These are phyloP conservation scores for Manis pentadactyla DNA, from an alignment of 2,797 vertebrate genomes.

Conservation along the genomic window DNA sequence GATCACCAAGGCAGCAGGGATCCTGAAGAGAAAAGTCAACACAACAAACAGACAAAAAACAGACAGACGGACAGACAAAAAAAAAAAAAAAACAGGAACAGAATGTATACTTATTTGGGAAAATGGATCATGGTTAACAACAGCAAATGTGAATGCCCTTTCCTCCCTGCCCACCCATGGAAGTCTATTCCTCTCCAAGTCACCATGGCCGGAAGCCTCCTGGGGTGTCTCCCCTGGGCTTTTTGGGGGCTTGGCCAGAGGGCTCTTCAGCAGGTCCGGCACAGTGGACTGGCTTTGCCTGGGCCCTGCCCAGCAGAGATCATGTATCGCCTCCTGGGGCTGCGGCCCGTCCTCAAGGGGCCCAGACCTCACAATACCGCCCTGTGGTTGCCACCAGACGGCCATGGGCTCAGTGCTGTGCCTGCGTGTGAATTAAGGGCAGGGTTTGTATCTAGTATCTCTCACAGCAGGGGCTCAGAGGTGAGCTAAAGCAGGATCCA, in stretches of 20 bases:
- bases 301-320: constrained; percentile 82
- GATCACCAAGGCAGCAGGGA: constrained; percentile 83
- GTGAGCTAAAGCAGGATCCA: background rate
- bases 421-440: background rate
- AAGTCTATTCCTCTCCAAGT: constrained; percentile 39
- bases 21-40: constrained; percentile 78
- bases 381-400: constrained; percentile 70
- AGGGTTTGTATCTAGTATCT: constrained; percentile 3
- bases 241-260: background rate
- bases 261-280: constrained; percentile 53
- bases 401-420: constrained; percentile 12
- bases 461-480: background rate
- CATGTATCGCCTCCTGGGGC: constrained; percentile 82
- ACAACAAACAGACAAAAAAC: constrained; percentile 64
- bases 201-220: constrained; percentile 13
- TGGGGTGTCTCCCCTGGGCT: constrained; percentile 29
- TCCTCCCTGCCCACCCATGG: constrained; percentile 71
- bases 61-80: constrained; percentile 57
- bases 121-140: constrained; percentile 73
- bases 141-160: constrained; percentile 66
- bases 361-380: constrained; percentile 81
- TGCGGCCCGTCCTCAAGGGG: constrained; percentile 78
- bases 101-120: constrained; percentile 78
- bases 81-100: constrained; percentile 79
- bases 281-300: constrained; percentile 76